Base-by-base conservation (phyloP, 2,888 invertebrate species). In the Zaprionus lineosus region DNA sequence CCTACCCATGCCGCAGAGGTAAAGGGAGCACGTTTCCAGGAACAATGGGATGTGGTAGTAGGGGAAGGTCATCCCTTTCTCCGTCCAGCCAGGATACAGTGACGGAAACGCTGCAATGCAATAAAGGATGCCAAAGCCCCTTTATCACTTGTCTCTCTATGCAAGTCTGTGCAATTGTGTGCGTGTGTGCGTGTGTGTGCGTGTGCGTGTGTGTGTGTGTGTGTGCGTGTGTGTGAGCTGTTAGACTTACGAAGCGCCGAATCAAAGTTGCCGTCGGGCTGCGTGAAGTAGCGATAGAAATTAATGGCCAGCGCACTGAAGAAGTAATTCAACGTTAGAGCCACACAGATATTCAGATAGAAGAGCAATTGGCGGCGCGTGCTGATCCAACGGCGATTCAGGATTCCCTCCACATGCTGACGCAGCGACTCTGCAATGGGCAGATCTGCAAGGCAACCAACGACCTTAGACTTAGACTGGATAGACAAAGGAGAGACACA, bases 81-180 rank as follows among this genome's bases (percentile, higher is more conserved):
- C 48, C 46, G 71, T 74, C 86, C 89, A 88, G 2, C 62, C 39
- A 1, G 88, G 86, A 62, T 85, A 89, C 0, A 84, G 9, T 0
- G 74, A 34, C 0, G 88, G 79, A 29, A 73, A 36, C 2, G 88
- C 88, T 89, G 6, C 5, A 64, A 24, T 24, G 8, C 8, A 24
- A 24, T 24, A 24, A 31, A 31, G n/a, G n/a, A 31, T 3, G 31
- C 31, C 11, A 11, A 11, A 34, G 16, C 29, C 12, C 5, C 12
- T 29, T 11, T 9, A 9, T 29, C 12, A 7, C 9, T 29, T 28
- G 12, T 11, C 4, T 6, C 33, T 33, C n/a, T 7, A 4, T 3
- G 2, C 6, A 21, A 37, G 21, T 12, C 7, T 7, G 3, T 21
- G 21, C 7, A 3, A 21, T 21, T 21, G 4, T 21, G 3, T 5